phyloP scores from a whole-genome alignment of 2,888 invertebrate genomes.

The Pelosia muscerda region DNA sequence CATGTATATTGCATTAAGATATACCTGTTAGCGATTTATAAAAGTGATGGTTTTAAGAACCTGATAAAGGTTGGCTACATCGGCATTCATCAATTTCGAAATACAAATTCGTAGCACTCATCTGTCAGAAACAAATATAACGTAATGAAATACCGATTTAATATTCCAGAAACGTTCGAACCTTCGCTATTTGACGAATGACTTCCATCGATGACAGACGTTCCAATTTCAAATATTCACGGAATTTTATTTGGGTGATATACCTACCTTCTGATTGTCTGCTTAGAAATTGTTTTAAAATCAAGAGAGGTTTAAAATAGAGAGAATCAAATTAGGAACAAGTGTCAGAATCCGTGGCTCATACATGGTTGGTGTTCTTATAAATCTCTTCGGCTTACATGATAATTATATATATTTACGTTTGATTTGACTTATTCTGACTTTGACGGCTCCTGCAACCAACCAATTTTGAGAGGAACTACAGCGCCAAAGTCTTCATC shows the following conservation, averaged over 20 bases:
- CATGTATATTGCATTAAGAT: too few relatives aligned
- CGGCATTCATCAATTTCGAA: conserved; percentile 20
- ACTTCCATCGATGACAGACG: conserved; percentile 17
- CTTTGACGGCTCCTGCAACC: too few relatives aligned
- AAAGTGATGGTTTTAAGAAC: not conserved
- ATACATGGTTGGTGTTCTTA: too few relatives aligned
- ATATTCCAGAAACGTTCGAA: conserved; percentile 17
- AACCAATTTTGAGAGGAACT: not conserved
- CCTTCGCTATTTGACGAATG: conserved; percentile 19
- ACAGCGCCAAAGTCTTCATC: not conserved
- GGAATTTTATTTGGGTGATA: not conserved
- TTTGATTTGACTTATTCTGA: too few relatives aligned
- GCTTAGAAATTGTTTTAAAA: not conserved
- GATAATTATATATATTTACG: too few relatives aligned
- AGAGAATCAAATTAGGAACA: not conserved
- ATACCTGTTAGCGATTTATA: not conserved
- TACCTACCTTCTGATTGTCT: conserved; percentile 13
- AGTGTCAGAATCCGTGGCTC: not conserved
- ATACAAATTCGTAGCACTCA: conserved; percentile 48
- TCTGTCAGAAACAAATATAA: conserved; percentile 25
- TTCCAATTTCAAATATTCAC: conserved; percentile 19
- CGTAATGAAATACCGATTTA: conserved; percentile 20
- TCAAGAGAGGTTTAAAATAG: not conserved
- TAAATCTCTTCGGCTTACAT: too few relatives aligned
- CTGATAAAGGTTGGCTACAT: not conserved